phyloP scores from a whole-genome alignment of 2,888 invertebrate genomes.

The Fragum sueziense region DNA sequence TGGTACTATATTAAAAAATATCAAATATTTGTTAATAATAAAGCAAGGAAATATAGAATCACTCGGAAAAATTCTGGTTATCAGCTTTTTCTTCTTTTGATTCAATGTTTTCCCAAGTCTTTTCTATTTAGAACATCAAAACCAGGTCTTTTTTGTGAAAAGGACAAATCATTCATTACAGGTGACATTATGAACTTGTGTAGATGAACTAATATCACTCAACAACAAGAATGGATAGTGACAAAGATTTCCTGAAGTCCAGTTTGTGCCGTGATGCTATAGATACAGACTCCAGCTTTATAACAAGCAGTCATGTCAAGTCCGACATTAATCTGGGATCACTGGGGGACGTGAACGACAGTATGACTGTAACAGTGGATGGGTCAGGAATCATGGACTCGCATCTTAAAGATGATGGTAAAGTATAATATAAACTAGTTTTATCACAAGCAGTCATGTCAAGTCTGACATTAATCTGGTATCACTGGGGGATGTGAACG shows the following conservation, averaged over 20 bases:
- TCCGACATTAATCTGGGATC: conserved; percentile 53
- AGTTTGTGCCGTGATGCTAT: background rate
- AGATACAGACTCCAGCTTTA: conserved; percentile 27
- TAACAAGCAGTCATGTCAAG: conserved; percentile 27
- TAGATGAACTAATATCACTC: no score
- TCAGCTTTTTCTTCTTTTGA: no score
- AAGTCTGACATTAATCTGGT: conserved; percentile 51
- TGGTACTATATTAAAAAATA: no score
- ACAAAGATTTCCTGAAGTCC: conserved; percentile 21
- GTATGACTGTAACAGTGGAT: conserved; percentile 37
- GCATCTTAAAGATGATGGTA: conserved; percentile 51
- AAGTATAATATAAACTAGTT: no score
- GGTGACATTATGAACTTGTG: no score
- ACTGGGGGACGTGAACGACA: conserved; percentile 48
- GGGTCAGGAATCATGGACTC: conserved; percentile 27
- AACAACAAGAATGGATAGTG: conserved; percentile 24
- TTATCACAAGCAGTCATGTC: conserved; percentile 27
- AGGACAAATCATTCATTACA: no score
- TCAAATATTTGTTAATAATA: no score
- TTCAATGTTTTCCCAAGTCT: no score
- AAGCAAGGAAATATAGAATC: no score
- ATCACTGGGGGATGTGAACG: conserved; percentile 48
- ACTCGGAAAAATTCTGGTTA: no score
- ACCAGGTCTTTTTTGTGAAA: no score
- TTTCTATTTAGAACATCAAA: no score